phyloP scores from a whole-genome alignment of 1,140 invertebrate genomes.

The Conus ventricosus region DNA sequence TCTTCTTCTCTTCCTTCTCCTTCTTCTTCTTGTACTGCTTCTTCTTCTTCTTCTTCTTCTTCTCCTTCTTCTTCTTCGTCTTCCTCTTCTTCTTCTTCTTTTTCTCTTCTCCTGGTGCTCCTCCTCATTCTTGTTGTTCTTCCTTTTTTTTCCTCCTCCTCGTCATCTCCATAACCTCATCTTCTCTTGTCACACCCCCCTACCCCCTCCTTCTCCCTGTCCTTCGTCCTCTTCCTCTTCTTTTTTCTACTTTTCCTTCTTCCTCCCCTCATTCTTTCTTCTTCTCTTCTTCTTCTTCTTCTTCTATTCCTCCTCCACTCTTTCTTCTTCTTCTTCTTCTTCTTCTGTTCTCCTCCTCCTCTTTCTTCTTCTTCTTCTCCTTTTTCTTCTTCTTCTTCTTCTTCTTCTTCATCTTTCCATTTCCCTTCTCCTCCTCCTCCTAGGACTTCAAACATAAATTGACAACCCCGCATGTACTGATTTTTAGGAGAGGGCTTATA shows the following conservation, averaged over 20 bases:
- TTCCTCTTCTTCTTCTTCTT: not conserved
- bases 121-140: too few species aligned
- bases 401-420: not conserved
- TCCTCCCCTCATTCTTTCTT: not conserved
- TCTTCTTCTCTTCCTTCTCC: too few species aligned
- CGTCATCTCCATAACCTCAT: too few species aligned
- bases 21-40: too few species aligned
- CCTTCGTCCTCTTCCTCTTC: not conserved
- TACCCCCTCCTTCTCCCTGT: conserved; percentile 3
- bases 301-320: too few species aligned
- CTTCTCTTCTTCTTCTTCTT: too few species aligned
- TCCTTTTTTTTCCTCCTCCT: too few species aligned
- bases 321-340: not conserved
- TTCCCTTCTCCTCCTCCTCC: not conserved
- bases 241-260: too few species aligned
- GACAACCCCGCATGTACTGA: not conserved
- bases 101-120: not conserved
- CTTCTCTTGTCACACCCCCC: not conserved
- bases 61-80: too few species aligned
- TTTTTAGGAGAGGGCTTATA: not conserved
- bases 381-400: not conserved
- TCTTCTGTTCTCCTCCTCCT: not conserved
- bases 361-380: not conserved
- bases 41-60: not conserved
- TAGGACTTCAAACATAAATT: not conserved